phyloP scores from a whole-genome alignment of 1,140 invertebrate species.

The Rhagoletis zephyria region DNA sequence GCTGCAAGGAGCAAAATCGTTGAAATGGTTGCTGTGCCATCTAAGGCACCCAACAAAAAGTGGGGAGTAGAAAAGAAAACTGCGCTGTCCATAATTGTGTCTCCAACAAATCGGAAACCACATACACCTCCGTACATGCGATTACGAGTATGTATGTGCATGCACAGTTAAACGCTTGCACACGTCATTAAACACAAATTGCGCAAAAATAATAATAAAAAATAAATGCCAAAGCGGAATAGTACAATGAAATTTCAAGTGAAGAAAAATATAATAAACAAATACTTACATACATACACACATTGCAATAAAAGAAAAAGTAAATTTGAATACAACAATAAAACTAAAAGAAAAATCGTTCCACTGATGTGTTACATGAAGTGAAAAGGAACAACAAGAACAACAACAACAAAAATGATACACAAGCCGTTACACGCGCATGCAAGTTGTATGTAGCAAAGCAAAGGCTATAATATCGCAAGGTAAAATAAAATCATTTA shows the following conservation, averaged over 20 bases:
- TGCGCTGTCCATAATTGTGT: constrained; percentile 39
- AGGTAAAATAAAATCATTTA: too few species aligned
- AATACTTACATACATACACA: too few species aligned
- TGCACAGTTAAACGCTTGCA: not conserved
- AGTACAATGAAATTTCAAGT: not conserved
- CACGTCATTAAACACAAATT: constrained; percentile 50
- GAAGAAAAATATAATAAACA: not conserved
- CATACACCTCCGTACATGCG: not conserved
- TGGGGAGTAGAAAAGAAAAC: not conserved
- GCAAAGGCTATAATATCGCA: too few species aligned
- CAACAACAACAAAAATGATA: not conserved
- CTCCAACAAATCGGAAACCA: constrained; percentile 24
- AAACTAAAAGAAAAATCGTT: not conserved
- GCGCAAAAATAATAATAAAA: constrained; percentile 49
- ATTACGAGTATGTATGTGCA: not conserved
- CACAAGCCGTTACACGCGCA: not conserved
- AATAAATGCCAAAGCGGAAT: constrained; percentile 21
- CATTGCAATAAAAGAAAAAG: too few species aligned
- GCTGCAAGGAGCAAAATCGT: not conserved
- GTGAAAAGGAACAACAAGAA: not conserved
- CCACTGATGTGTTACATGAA: not conserved
- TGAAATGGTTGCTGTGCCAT: not conserved
- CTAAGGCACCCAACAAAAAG: not conserved
- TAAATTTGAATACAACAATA: not conserved
- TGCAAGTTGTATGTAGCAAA: not conserved